Percentiles rank a stretch among this genome's conserved stretches.
Conservation (phyloP, 2,113 vertebrate species). For the Fregetta grallaria region DNA sequence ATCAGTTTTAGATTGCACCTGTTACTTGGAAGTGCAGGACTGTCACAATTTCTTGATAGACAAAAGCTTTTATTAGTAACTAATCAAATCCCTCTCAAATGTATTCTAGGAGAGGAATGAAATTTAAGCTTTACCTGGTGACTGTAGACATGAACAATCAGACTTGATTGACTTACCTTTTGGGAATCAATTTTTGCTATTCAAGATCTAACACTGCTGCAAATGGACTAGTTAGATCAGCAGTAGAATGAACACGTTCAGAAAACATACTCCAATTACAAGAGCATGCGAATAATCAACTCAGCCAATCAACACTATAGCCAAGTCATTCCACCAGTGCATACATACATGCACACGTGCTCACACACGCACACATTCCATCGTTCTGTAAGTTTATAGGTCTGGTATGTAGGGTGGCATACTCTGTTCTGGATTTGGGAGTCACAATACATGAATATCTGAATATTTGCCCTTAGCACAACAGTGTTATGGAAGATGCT, state of each 20-base stretch:
- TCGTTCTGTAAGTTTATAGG: not conserved
- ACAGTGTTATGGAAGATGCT: not conserved
- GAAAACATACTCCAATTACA: not conserved
- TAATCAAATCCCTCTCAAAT: not conserved
- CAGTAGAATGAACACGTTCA: not conserved
- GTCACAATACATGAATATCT: not conserved
- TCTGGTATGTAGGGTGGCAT: not conserved
- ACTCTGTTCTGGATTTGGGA: not conserved
- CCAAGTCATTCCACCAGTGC: not conserved
- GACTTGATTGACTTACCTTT: not conserved
- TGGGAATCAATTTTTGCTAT: not conserved
- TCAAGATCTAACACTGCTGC: not conserved
- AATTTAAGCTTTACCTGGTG: not conserved
- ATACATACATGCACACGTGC: rapidly evolving
- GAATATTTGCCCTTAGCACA: not conserved
- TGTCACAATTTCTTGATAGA: not conserved
- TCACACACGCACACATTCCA: not conserved
- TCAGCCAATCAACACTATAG: not conserved
- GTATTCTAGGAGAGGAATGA: not conserved
- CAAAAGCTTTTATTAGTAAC: not conserved
- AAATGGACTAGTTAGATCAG: not conserved
- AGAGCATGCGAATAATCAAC: not conserved
- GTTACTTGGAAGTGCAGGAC: not conserved
- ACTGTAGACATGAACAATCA: not conserved
- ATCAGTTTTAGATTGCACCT: not conserved